Evolutionary conservation across 2,113 vertebrate genomes (phyloP).

Genomic region (Fregetta grallaria): DNA sequence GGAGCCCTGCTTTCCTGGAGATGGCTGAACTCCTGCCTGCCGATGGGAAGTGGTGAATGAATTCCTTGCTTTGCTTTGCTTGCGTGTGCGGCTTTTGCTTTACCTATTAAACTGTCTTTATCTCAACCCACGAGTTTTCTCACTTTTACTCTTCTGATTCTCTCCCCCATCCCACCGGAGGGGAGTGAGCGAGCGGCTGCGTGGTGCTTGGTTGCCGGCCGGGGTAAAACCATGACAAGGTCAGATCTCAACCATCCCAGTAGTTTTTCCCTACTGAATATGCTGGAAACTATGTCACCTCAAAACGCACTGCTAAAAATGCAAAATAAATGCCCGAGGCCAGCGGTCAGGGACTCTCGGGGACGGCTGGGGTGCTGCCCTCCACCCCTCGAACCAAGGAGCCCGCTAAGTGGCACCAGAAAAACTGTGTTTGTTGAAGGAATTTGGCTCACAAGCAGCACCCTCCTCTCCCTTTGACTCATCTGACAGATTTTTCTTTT

Average conservation of each 20-base stretch:
- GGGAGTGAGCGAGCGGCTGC: too few species aligned
- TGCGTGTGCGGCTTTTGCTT: too few species aligned
- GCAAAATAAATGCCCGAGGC: background rate
- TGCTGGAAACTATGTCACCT: background rate
- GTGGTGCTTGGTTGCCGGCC: too few species aligned
- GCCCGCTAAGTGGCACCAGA: background rate
- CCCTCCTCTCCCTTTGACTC: background rate
- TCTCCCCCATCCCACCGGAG: too few species aligned
- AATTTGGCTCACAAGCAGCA: background rate
- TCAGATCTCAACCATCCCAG: background rate
- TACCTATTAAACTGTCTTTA: too few species aligned
- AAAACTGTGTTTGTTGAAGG: background rate
- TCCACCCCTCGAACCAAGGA: background rate
- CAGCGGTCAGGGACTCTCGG: rapidly evolving
- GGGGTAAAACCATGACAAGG: too few species aligned
- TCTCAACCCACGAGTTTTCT: too few species aligned
- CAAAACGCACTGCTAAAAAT: background rate
- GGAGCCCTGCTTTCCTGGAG: too few species aligned
- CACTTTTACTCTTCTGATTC: too few species aligned
- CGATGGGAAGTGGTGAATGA: too few species aligned
- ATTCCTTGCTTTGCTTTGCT: too few species aligned
- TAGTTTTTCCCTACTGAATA: background rate
- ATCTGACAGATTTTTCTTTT: background rate
- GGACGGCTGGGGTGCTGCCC: background rate
- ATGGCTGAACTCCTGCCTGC: too few species aligned